Evolutionary conservation across 2,888 invertebrate genomes (phyloP), one percentile per base, ranked within the genome.

Genomic region (Stegophylla sp.): DNA sequence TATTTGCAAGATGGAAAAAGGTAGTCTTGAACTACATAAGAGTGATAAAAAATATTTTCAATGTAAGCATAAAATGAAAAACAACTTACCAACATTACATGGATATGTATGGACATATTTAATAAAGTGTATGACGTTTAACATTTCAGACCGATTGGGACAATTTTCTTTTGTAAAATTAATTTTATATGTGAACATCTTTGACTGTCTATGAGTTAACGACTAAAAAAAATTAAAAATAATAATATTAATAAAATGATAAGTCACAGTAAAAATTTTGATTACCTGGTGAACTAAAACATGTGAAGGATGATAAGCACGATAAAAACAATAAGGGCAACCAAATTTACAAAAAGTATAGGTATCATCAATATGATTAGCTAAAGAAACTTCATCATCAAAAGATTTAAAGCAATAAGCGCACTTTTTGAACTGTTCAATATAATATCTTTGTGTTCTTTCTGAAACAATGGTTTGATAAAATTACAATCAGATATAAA

Each of bases 261-360:
- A 28, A 63, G 20, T 63, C 3, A 48, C 20, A 74, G n/a, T 3
- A 20, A 17, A 5, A n/a, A 53, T 41, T 66, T 41, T 53, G 45
- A 26, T 26, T 73, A 82, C 82, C 67, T 75, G 75, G 9, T 82
- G 82, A 48, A 45, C 28, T 7, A 69, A 20, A 23, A 82, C 82
- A 67, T 82, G 82, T 26, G 41, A 61, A 12, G 48, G 48, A 13
- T 61, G 15, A 34, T 74, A 82, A n/a, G 74, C 82, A 48, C 82
- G 75, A 23, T 82, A 82, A 48, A 82, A 82, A 45, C 82, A 82
- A 69, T 69, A 59, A 1, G 34, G 43, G n/a, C 82, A 82, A 79
- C 71, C 71, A 71, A 48, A 79, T 51, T 51, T 34, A 71, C 71
- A 79, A 41, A 12, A 61, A 26, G 48, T 51, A 41, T 79, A 79